Evolutionary conservation across 2,113 vertebrate genomes (phyloP).

Genomic region (Tragulus kanchil): DNA sequence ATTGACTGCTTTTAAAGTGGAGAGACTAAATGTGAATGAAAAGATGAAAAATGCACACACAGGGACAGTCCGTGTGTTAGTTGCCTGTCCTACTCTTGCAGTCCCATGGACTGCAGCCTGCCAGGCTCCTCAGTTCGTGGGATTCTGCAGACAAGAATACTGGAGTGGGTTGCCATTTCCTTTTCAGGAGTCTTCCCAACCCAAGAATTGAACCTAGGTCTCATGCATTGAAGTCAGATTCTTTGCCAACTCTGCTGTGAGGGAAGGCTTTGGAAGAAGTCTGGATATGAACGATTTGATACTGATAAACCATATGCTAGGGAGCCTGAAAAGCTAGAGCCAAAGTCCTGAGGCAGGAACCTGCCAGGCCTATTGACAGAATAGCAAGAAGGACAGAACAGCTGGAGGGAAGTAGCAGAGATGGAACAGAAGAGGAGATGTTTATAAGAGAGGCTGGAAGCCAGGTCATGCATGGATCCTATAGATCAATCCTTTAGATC

Average conservation of each 20-base stretch:
- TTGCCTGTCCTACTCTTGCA: no score
- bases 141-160: no score
- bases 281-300: not conserved
- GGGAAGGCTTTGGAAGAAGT: no score
- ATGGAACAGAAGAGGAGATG: not conserved
- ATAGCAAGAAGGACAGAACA: not conserved
- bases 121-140: no score
- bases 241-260: no score
- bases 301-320: not conserved
- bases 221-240: no score
- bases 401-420: not conserved
- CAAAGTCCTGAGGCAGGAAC: fast-evolving
- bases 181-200: no score
- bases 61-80: no score
- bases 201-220: no score
- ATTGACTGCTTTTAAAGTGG: not conserved
- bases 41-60: not conserved
- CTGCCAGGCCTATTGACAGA: no score
- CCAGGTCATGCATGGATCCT: not conserved
- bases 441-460: not conserved
- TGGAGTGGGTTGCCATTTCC: no score
- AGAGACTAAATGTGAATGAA: not conserved
- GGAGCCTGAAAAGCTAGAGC: not conserved
- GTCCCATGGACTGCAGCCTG: no score
- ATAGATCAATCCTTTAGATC: not conserved